Evolutionary conservation across 2,888 invertebrate species (phyloP).

Genomic region (Aradus depressus): DNA sequence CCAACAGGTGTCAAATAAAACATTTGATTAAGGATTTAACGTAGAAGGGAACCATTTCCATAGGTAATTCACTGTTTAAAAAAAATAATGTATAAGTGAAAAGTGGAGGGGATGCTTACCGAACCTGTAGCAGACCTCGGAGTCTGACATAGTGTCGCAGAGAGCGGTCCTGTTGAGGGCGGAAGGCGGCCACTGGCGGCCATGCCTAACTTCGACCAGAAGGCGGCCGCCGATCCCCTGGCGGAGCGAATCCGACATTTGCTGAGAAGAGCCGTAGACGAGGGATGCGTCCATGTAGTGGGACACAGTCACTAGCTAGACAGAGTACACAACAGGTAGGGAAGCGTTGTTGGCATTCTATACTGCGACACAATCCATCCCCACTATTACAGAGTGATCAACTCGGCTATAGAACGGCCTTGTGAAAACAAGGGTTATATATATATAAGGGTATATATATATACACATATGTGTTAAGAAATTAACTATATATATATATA

Average conservation of each 20-base stretch:
- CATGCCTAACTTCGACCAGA: slow-evolving; percentile 47
- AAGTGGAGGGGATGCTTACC: slow-evolving; percentile 41
- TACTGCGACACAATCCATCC: no score
- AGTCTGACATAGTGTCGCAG: slow-evolving; percentile 51
- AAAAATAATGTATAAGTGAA: background rate
- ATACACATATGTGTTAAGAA: no score
- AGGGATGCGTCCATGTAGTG: slow-evolving; percentile 34
- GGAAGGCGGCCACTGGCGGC: slow-evolving; percentile 60
- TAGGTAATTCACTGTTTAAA: background rate
- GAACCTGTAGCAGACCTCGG: slow-evolving; percentile 58
- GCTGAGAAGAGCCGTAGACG: slow-evolving; percentile 32
- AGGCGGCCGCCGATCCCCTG: slow-evolving; percentile 31
- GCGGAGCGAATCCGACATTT: slow-evolving; percentile 29
- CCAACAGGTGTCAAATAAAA: no score
- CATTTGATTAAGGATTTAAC: no score
- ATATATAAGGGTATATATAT: no score
- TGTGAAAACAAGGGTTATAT: no score
- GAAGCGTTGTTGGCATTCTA: no score
- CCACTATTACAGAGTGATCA: no score
- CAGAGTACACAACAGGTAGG: no score
- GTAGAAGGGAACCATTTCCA: no score
- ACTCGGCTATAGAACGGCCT: no score
- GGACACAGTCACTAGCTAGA: slow-evolving; percentile 32
- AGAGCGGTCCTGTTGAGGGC: slow-evolving; percentile 53
- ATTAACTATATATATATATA: no score